Evolutionary conservation across 2,797 vertebrate genomes (phyloP).

Genomic region (Artibeus lituratus): DNA sequence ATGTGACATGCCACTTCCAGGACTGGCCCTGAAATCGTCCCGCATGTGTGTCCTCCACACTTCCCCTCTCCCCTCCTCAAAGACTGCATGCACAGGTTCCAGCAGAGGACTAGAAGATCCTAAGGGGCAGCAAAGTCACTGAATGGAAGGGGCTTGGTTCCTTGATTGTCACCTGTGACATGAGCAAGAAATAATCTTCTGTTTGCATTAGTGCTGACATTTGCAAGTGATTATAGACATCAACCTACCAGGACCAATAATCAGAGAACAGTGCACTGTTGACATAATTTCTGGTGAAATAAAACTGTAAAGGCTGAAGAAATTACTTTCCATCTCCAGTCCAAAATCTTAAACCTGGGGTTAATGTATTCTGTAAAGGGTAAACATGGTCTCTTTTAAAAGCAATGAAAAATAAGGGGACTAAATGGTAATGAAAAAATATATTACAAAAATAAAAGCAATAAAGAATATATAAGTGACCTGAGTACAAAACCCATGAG

Average conservation of each 20-base stretch:
- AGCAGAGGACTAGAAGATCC: neutral
- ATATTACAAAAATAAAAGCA: neutral
- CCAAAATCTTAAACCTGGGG: neutral
- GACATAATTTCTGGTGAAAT: neutral
- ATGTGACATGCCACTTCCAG: neutral
- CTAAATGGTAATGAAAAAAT: neutral
- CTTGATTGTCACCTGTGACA: neutral
- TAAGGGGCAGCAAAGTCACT: neutral
- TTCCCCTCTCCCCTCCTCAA: neutral
- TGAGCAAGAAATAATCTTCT: constrained; percentile 14
- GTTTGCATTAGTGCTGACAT: neutral
- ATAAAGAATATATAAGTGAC: neutral
- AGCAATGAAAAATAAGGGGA: neutral
- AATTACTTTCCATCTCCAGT: constrained; percentile 4
- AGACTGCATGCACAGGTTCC: neutral
- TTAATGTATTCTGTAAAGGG: neutral
- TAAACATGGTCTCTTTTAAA: neutral
- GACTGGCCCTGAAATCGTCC: neutral
- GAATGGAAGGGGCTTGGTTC: neutral
- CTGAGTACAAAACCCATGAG: neutral
- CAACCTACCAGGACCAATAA: neutral
- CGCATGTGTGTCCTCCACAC: neutral
- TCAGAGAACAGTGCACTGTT: neutral
- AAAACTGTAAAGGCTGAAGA: constrained; percentile 21
- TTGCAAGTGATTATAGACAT: neutral